phyloP scores from a whole-genome alignment of 2,888 invertebrate species.

The Xanthia togata region DNA sequence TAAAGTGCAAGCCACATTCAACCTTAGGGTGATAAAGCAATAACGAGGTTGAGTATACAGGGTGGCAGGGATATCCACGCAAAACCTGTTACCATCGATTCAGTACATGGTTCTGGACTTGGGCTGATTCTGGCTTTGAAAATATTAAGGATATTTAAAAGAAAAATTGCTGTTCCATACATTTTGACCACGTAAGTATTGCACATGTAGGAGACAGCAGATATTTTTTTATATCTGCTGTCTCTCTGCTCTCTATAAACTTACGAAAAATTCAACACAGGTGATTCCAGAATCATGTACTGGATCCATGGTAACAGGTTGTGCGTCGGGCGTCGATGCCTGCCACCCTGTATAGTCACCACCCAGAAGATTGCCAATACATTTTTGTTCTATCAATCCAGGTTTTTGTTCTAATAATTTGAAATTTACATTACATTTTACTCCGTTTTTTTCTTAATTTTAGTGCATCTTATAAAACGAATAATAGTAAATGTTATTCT shows the following conservation, averaged over 20 bases:
- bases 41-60: not conserved
- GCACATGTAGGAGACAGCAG: no score
- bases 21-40: not conserved
- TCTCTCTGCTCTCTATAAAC: no score
- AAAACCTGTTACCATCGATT: not conserved
- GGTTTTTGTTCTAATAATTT: not conserved
- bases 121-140: no score
- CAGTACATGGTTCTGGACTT: not conserved
- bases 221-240: no score
- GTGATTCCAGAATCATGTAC: not conserved
- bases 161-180: no score
- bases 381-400: not conserved
- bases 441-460: not conserved
- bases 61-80: not conserved
- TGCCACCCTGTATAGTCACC: not conserved
- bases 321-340: not conserved
- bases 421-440: constrained; percentile 2
- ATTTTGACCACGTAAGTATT: no score
- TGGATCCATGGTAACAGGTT: not conserved
- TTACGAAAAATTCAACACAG: no score
- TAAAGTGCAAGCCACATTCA: not conserved
- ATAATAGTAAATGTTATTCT: constrained; percentile 8
- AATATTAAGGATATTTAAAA: no score
- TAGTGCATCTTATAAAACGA: not conserved
- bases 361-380: not conserved